Base-by-base conservation (phyloP, 1,140 invertebrate species). In the Chionoecetes opilio region DNA sequence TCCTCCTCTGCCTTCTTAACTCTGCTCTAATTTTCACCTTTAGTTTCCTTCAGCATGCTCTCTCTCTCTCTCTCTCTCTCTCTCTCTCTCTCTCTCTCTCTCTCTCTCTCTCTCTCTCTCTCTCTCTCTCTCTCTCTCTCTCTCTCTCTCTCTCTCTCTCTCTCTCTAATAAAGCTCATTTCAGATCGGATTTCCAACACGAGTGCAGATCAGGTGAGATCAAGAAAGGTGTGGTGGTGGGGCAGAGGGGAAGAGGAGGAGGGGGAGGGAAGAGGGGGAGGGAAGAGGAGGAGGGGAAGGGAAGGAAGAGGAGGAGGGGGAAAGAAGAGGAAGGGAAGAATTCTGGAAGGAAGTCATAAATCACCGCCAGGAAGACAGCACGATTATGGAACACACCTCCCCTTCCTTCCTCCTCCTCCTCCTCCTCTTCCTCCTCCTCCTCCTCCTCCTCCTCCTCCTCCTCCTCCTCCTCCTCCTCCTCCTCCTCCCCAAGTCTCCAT, bases 111-210 rank as follows among this genome's bases (percentile, higher is more conserved):
- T 75, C 63, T 75, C 63, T 75, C 63, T 75, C 63, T 75, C 63
- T 75, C 63, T 75, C 63, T 75, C 63, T 75, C 63, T 75, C 63
- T 75, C 63, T 75, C 63, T 75, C 63, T 75, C 63, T 75, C 63
- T 75, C 63, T 75, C 63, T 75, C 63, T 75, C 63, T 75, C 63
- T 75, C 63, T 75, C 63, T 75, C 63, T 75, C 63, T 75, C 63
- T 75, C 63, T 75, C 63, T 75, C 63, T 75, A 75, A 75, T 75
- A n/a, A 75, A 75, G 63, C 8, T 0, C 21, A 75, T 75, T 75
- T 75, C 63, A n/a, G 63, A 75, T 75, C 63, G 63, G 63, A 75
- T 75, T 75, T 75, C 63, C 63, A 75, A 75, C 63, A 75, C 63
- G 26, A 26, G 21, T n/a, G 1, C 63, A n/a, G 63, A n/a, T 75